Conservation (phyloP, 2,888 invertebrate species). For the Pteria penguin region DNA sequence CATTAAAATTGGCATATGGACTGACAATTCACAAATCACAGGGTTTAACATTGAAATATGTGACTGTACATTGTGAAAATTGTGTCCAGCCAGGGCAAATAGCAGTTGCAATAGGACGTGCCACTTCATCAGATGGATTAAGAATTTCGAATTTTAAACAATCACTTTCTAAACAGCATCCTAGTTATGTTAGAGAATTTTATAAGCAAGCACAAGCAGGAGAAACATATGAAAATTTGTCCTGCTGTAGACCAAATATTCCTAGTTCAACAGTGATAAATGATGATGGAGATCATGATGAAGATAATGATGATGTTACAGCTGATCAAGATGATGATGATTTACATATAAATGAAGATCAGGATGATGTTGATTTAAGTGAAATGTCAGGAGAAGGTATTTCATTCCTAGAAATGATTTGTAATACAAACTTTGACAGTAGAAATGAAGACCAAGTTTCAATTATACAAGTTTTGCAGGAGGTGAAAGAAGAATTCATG, state of each 20-base stretch:
- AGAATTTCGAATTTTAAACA: slow-evolving; percentile 2
- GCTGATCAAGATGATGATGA: background rate
- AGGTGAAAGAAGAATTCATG: background rate
- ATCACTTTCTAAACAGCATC: background rate
- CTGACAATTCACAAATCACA: slow-evolving; percentile 24
- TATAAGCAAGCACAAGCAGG: no score
- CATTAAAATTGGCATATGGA: slow-evolving; percentile 11
- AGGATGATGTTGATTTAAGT: background rate
- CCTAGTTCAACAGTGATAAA: no score
- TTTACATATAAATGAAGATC: background rate
- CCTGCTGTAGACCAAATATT: background rate
- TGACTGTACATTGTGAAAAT: slow-evolving; percentile 18
- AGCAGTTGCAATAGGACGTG: slow-evolving; percentile 16
- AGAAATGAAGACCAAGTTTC: no score
- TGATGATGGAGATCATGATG: background rate
- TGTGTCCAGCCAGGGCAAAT: slow-evolving; percentile 8
- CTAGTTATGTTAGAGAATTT: no score
- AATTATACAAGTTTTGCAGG: no score
- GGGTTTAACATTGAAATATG: slow-evolving; percentile 15
- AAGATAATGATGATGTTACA: background rate
- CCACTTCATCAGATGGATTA: background rate
- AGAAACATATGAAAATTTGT: no score
- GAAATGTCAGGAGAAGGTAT: no score
- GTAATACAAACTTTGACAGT: no score
- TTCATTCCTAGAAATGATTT: no score